These are phyloP conservation scores for Drosophila ironensis DNA, from an alignment of 1,140 invertebrate species.

Conservation along the genomic window DNA sequence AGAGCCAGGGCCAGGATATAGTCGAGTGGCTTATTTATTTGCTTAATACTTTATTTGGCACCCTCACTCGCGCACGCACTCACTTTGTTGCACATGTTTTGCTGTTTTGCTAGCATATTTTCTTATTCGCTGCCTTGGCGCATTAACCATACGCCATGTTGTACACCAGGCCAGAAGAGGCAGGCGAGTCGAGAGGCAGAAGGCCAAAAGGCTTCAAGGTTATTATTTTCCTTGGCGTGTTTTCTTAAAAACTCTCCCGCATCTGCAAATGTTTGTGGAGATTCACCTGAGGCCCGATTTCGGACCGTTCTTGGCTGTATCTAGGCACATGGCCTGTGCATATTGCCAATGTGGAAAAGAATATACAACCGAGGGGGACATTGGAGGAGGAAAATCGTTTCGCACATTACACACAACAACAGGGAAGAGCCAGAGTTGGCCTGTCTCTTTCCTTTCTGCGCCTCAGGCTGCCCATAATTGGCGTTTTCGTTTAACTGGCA, in stretches of 20 bases:
- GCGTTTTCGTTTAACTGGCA: slow-evolving; percentile 23
- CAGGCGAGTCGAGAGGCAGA: slow-evolving; percentile 25
- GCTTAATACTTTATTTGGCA: slow-evolving; percentile 67
- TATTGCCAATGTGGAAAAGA: slow-evolving; percentile 22
- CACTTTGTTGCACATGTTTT: slow-evolving; percentile 37
- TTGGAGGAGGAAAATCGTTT: slow-evolving; percentile 38
- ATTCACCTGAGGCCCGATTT: slow-evolving; percentile 13
- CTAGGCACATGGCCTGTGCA: slow-evolving; percentile 24
- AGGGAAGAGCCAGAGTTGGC: slow-evolving; percentile 32
- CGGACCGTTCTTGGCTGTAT: slow-evolving; percentile 27
- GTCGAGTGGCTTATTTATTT: slow-evolving; percentile 44
- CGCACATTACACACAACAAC: slow-evolving; percentile 47
- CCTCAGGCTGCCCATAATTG: slow-evolving; percentile 28
- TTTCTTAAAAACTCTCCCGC: slow-evolving; percentile 23
- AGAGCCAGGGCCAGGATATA: background rate
- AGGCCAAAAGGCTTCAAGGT: slow-evolving; percentile 61
- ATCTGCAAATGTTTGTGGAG: slow-evolving; percentile 2
- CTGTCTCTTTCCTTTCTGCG: slow-evolving; percentile 35
- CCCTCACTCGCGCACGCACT: slow-evolving; percentile 14
- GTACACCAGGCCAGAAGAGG: slow-evolving; percentile 28
- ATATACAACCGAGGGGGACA: slow-evolving; percentile 2
- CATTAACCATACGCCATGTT: slow-evolving; percentile 71
- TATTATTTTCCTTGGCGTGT: slow-evolving; percentile 50
- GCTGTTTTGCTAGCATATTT: slow-evolving; percentile 4
- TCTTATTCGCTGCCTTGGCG: slow-evolving; percentile 5